phyloP scores from a whole-genome alignment of 2,797 vertebrate genomes.

The Onychomys arenicola region DNA sequence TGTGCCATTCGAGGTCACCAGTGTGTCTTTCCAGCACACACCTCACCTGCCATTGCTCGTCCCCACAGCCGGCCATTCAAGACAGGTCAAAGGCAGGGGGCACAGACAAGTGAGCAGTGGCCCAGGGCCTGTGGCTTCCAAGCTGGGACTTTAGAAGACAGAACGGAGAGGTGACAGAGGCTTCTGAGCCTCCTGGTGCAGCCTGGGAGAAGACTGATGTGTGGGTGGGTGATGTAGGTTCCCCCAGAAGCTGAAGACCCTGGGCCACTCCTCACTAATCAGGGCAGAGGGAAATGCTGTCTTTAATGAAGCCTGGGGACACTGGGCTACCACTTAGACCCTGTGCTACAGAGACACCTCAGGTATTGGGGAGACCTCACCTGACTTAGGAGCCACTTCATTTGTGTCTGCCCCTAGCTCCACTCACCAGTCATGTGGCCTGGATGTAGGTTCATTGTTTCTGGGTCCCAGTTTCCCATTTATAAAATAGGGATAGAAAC shows the following conservation, averaged over 20 bases:
- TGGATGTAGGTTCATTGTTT: not conserved
- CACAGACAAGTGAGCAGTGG: not conserved
- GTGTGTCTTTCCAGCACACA: no score
- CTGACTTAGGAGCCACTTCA: not conserved
- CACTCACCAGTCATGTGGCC: not conserved
- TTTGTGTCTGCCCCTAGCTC: not conserved
- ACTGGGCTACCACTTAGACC: not conserved
- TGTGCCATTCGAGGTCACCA: fast-evolving
- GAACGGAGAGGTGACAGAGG: no score
- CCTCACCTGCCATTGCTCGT: not conserved
- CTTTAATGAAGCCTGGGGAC: not conserved
- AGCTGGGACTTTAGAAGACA: not conserved
- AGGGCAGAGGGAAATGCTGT: not conserved
- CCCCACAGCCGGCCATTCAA: not conserved
- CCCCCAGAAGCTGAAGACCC: not conserved
- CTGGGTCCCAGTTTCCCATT: not conserved
- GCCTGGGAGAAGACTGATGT: not conserved
- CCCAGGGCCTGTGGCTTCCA: not conserved
- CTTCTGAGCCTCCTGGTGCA: not conserved
- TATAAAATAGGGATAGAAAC: not conserved
- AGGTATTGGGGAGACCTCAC: not conserved
- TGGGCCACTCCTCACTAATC: not conserved
- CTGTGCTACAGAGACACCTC: not conserved
- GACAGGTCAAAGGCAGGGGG: not conserved
- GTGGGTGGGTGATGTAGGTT: not conserved